Conservation (phyloP, 2,888 invertebrate genomes). For the Acrobasis suavella region DNA sequence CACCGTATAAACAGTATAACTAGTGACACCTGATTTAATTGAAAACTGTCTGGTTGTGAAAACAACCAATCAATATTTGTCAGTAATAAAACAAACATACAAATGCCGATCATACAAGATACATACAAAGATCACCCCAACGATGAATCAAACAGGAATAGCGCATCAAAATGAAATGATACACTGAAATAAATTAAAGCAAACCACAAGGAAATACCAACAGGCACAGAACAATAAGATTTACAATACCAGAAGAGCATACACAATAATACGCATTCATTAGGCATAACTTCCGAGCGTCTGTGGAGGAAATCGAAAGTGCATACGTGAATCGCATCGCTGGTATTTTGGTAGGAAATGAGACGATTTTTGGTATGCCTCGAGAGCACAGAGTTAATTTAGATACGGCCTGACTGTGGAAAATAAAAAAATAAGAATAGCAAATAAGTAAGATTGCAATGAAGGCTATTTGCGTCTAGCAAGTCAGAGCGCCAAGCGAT, state of each 20-base stretch:
- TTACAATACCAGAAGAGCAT: conserved; percentile 18
- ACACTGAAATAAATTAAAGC: background rate
- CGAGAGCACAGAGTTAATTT: background rate
- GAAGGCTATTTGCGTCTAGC: too few relatives aligned
- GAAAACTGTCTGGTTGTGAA: too few relatives aligned
- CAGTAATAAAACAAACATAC: too few relatives aligned
- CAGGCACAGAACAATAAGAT: conserved; percentile 19
- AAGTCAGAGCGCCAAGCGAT: too few relatives aligned
- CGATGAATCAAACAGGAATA: background rate
- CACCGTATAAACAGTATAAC: too few relatives aligned
- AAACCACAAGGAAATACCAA: conserved; percentile 8
- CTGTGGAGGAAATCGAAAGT: conserved; percentile 18
- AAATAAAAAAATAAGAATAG: too few relatives aligned
- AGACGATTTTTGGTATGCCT: background rate
- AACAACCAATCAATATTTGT: too few relatives aligned
- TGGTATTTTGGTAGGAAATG: background rate
- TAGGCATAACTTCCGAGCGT: conserved; percentile 12
- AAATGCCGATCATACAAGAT: too few relatives aligned
- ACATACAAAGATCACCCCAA: too few relatives aligned
- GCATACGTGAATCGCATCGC: conserved; percentile 6
- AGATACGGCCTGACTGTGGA: too few relatives aligned
- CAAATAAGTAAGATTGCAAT: too few relatives aligned
- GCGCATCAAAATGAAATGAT: background rate
- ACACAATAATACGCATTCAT: conserved; percentile 15
- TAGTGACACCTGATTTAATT: too few relatives aligned